Evolutionary conservation across 1,140 invertebrate species (phyloP).

Genomic region (Pogonus chalceus): DNA sequence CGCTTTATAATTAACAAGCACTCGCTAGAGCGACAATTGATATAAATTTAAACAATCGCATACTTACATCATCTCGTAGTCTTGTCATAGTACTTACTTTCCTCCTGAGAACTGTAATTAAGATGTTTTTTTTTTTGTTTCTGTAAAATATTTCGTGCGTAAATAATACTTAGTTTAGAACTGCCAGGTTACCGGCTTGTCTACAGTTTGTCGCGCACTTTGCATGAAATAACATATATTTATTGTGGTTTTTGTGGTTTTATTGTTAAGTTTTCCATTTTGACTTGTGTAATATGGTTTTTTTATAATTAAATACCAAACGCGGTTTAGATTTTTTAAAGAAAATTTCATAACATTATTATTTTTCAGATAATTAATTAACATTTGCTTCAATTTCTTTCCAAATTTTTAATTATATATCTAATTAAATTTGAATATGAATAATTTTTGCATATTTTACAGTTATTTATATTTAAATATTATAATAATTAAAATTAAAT

Average conservation of each 20-base stretch:
- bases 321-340: background rate
- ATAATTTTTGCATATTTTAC: too few species aligned
- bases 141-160: conserved; percentile 2
- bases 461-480: background rate
- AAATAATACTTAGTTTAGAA: background rate
- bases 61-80: too few species aligned
- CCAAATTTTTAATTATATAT: too few species aligned
- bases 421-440: too few species aligned
- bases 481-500: background rate
- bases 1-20: too few species aligned
- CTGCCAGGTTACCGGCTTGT: background rate
- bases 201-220: background rate
- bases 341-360: too few species aligned
- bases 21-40: too few species aligned
- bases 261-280: background rate
- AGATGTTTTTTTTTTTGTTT: background rate
- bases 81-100: too few species aligned
- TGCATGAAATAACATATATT: background rate
- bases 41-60: too few species aligned
- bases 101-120: background rate
- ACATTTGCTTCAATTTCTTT: too few species aligned
- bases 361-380: too few species aligned
- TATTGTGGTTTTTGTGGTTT: background rate
- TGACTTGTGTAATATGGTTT: background rate
- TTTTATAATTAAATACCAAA: background rate